phyloP scores from a whole-genome alignment of 2,888 invertebrate species.

The Caenorhabditis afra region DNA sequence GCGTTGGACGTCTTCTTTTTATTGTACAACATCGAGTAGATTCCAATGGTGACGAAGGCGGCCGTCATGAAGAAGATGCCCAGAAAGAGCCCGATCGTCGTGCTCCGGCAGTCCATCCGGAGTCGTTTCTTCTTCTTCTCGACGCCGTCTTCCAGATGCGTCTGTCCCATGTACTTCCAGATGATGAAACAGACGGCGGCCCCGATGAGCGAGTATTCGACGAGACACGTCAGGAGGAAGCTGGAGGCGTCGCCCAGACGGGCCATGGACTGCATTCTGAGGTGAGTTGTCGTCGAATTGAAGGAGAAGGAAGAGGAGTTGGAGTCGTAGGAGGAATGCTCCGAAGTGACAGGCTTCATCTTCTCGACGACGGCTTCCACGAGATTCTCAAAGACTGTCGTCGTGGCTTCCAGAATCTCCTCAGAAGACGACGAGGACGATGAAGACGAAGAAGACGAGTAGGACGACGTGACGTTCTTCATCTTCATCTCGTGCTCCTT shows the following conservation, averaged over 20 bases:
- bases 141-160: constrained; percentile 2
- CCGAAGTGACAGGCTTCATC: constrained; percentile 16
- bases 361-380: constrained; percentile 15
- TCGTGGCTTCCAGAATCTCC: constrained; percentile 18
- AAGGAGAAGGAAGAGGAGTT: background rate
- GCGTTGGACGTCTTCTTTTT: constrained; percentile 65
- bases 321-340: background rate
- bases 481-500: constrained; percentile 29
- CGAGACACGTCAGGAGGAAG: constrained; percentile 77
- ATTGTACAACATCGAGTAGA: constrained; percentile 73
- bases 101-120: constrained; percentile 76
- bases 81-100: constrained; percentile 73
- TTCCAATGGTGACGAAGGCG: constrained; percentile 76
- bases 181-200: constrained; percentile 79
- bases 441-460: constrained; percentile 8
- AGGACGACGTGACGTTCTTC: constrained; percentile 20
- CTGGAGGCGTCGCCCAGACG: constrained; percentile 78
- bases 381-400: constrained; percentile 13
- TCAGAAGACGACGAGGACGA: constrained; percentile 41
- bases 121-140: constrained; percentile 70
- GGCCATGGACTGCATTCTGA: constrained; percentile 44
- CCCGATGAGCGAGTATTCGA: constrained; percentile 78
- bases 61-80: constrained; percentile 76
- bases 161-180: constrained; percentile 76
- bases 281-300: constrained; percentile 2